Conservation (phyloP, 2,113 vertebrate genomes). For the Fregetta grallaria region DNA sequence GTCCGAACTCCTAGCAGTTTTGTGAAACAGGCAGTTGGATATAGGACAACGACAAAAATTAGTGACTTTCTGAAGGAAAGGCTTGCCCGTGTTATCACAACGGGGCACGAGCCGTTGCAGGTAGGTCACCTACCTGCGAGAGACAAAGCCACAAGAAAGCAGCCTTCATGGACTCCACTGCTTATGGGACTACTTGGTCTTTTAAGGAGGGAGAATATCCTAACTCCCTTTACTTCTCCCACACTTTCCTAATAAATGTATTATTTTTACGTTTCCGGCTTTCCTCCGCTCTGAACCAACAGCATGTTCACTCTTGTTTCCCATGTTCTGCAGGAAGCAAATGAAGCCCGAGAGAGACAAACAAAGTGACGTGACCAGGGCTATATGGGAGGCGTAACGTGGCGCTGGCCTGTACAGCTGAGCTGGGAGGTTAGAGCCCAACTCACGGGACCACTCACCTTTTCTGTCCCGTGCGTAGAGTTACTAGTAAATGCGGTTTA, state of each 20-base stretch:
- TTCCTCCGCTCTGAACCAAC: neutral
- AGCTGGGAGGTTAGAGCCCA: neutral
- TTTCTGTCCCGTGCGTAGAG: neutral
- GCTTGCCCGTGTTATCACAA: fast-evolving
- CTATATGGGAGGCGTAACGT: fast-evolving
- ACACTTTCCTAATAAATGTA: neutral
- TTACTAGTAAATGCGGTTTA: neutral
- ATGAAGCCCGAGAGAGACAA: fast-evolving
- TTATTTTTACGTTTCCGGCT: neutral
- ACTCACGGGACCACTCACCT: neutral
- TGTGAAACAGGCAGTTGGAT: neutral
- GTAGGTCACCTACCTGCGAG: fast-evolving
- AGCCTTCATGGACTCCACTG: neutral
- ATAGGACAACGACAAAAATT: fast-evolving
- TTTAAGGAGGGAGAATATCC: neutral
- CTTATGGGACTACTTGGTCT: neutral
- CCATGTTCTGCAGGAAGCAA: neutral
- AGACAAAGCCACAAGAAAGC: neutral
- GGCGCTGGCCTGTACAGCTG: neutral
- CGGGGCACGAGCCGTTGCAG: fast-evolving
- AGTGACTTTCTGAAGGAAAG: neutral
- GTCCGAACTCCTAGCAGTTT: neutral
- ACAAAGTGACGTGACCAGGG: neutral
- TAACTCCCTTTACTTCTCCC: neutral
- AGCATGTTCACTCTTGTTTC: neutral